Base-by-base conservation (phyloP, 2,888 invertebrate genomes). In the Drosophila seclusa region DNA sequence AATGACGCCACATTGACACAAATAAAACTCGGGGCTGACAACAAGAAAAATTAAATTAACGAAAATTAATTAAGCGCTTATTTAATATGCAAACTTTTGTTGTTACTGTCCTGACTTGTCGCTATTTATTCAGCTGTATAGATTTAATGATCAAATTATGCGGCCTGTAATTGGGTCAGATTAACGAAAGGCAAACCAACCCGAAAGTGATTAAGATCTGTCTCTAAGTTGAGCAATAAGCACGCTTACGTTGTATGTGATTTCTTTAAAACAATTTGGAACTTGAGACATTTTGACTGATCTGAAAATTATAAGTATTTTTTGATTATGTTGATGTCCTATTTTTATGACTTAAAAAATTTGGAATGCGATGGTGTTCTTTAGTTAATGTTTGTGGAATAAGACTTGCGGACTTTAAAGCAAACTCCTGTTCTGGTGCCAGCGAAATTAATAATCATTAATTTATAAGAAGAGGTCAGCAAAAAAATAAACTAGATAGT, bases 51-150 rank as follows among this genome's bases (percentile, higher is more conserved):
- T 27, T 27, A 27, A 27, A 27, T 27, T 27, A 27, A 27, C 27
- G 1, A 29, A 68, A 76, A 68, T 75, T 79, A 79, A 78, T 79
- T 62, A 68, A 42, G 54, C 38, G n/a, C 7, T 31, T 60, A 50
- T 68, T 61, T 45, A 61, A 72, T 50, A 55, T 45, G 38, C 11
- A 31, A 62, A 31, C 36, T 48, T 65, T 59, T 55, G 52, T 52
- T 55, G 24, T 10, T 32, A 38, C 18, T 52, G 42, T 36, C 31
- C 11, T 16, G 8, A 42, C 21, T 31, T 32, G 34, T 21, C 7
- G 36, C 45, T 72, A 64, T 50, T 64, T 73, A 68, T 65, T 65
- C 59, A 70, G n/a, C 63, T 74, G 64, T 50, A 54, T 58, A 50
- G 48, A 69, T 66, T 63, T 69, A 69, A 69, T 66, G 61, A 73